Base-by-base conservation (phyloP, 2,113 vertebrate species). In the Laticauda colubrina region DNA sequence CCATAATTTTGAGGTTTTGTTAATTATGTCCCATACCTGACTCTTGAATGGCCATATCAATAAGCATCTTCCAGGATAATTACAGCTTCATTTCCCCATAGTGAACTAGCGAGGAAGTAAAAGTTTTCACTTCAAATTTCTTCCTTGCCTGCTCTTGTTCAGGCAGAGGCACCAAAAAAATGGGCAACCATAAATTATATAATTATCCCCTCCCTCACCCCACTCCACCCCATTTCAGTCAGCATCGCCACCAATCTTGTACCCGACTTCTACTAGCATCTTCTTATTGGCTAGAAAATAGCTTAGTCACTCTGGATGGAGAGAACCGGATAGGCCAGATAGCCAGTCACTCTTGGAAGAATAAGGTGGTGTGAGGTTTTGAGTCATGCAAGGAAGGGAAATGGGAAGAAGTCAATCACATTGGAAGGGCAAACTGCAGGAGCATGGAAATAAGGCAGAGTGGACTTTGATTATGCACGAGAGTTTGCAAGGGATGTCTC, bases 261-360 rank as follows among this genome's bases (percentile, higher is more conserved):
- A 85, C 43, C 89, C 12, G 55, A 85, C 45, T 64, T 89, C 59
- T 89, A 43, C 34, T 81, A 61, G 59, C 18, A 11, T n/a, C 51
- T 2, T 85, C 88, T 93, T 48, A 93, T 86, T 90, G 88, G 88
- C 89, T 54, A 86, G 75, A 93, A 93, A 93, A 43, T 20, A 86
- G 88, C 88, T 90, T 93, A 93, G 92, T 93, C 92, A 93, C 75
- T 86, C 92, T 8, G 39, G 88, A 86, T 86, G 29, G 23, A 86
- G 88, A 86, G 21, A 61, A 15, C 21, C n/a, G 39, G 75, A 59
- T 39, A 51, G 88, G 75, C 75, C 29, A 85, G 59, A 48, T 29
- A 93, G 43, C 88, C 88, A 93, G 89, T 90, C 92, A 87, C 55
- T 86, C 88, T 90, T 90, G 92, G 89, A 90, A 75, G 88, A 93